Percentiles rank a stretch among this genome's conserved stretches.
These are phyloP conservation scores for Propithecus coquereli DNA, from an alignment of 2,113 vertebrate genomes.

Conservation along the genomic window DNA sequence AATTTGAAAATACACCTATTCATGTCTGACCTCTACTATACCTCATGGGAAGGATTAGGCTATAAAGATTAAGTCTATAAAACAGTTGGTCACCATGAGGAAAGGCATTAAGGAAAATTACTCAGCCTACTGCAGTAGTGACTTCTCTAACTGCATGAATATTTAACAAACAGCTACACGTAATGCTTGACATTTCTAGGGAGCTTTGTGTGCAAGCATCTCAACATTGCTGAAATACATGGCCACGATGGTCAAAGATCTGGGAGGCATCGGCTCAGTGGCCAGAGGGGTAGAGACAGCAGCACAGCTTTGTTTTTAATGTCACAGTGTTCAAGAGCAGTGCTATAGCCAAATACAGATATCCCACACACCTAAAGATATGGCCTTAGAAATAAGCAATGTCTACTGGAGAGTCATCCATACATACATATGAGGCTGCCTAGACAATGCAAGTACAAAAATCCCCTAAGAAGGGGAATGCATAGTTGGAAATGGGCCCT, in stretches of 20 bases:
- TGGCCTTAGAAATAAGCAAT: background rate
- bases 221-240: background rate
- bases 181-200: slow-evolving; percentile 29
- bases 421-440: background rate
- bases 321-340: background rate
- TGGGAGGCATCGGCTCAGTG: background rate
- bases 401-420: background rate
- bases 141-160: slow-evolving; percentile 3
- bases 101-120: slow-evolving; percentile 28
- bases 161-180: slow-evolving; percentile 51
- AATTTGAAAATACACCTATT: slow-evolving; percentile 22
- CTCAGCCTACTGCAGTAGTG: background rate
- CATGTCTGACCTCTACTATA: background rate
- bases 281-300: background rate
- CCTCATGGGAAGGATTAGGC: background rate
- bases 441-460: background rate
- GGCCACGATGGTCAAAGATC: background rate
- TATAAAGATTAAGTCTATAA: slow-evolving; percentile 21
- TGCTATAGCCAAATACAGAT: background rate
- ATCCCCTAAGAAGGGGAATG: background rate
- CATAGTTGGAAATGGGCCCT: background rate
- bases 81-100: slow-evolving; percentile 19
- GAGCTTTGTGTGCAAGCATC: background rate
- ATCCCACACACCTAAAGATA: background rate
- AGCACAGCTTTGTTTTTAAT: background rate